phyloP scores from a whole-genome alignment of 2,797 vertebrate genomes.

The Pyrocephalus nanus region DNA sequence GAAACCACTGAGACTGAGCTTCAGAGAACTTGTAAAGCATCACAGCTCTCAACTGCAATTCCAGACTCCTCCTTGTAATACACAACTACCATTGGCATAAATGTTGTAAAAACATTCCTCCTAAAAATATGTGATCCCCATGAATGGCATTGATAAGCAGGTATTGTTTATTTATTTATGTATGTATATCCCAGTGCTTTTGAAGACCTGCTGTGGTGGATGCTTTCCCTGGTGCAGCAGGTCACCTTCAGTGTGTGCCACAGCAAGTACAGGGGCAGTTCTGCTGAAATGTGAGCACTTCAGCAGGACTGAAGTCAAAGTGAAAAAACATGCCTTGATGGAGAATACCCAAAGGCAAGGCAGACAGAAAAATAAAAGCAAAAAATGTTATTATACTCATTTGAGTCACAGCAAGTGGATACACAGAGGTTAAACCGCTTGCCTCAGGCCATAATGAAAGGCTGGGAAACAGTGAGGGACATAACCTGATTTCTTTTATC shows the following conservation, averaged over 20 bases:
- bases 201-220: neutral
- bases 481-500: constrained; percentile 11
- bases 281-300: neutral
- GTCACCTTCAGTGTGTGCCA: neutral
- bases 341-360: constrained; percentile 46
- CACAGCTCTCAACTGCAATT: neutral
- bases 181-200: neutral
- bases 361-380: constrained; percentile 2
- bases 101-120: neutral
- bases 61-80: neutral
- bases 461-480: neutral
- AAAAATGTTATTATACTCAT: constrained; percentile 12
- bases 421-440: constrained; percentile 46
- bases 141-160: neutral
- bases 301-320: neutral
- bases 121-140: neutral
- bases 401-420: constrained; percentile 33
- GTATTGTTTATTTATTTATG: neutral
- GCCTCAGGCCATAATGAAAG: neutral
- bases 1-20: neutral
- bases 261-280: neutral
- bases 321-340: constrained; percentile 4
- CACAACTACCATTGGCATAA: neutral
- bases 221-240: neutral
- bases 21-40: neutral